phyloP scores from a whole-genome alignment of 2,113 vertebrate genomes.

The Callaeas wilsoni region DNA sequence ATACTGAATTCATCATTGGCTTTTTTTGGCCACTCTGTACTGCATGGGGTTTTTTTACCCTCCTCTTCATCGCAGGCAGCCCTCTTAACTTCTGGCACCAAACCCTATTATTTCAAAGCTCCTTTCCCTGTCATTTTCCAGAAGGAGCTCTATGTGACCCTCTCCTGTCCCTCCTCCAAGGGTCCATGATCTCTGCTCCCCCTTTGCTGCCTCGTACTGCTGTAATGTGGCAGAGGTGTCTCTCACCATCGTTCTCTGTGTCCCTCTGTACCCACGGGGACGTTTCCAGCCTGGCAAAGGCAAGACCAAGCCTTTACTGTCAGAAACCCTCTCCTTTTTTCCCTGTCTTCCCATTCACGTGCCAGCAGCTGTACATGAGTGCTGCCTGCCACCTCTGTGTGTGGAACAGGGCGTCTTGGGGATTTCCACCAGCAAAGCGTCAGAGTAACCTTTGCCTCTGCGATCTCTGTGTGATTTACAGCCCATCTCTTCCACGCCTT shows the following conservation, averaged over 20 bases:
- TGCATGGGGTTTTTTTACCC: not conserved
- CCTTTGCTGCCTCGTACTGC: rapidly evolving
- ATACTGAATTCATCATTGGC: rapidly evolving
- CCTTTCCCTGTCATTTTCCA: not conserved
- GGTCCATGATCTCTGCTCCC: not conserved
- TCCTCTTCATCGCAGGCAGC: not conserved
- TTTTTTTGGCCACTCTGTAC: not conserved
- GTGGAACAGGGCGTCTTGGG: not conserved
- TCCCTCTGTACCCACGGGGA: not conserved
- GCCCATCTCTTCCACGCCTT: not conserved
- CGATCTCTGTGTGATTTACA: rapidly evolving
- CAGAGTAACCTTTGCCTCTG: not conserved
- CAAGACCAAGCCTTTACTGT: not conserved
- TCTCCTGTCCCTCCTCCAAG: not conserved
- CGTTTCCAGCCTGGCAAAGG: not conserved
- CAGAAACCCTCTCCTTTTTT: not conserved
- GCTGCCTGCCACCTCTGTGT: not conserved
- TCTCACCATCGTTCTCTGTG: not conserved
- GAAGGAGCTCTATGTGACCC: not conserved
- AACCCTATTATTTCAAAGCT: not conserved
- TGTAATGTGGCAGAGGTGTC: rapidly evolving
- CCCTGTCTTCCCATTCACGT: not conserved
- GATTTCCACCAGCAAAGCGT: not conserved
- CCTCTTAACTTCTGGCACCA: not conserved
- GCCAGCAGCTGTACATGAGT: rapidly evolving